Evolutionary conservation across 92 coral and sea anemone species (phyloP).

Genomic region (Epizoanthus rinbou): DNA sequence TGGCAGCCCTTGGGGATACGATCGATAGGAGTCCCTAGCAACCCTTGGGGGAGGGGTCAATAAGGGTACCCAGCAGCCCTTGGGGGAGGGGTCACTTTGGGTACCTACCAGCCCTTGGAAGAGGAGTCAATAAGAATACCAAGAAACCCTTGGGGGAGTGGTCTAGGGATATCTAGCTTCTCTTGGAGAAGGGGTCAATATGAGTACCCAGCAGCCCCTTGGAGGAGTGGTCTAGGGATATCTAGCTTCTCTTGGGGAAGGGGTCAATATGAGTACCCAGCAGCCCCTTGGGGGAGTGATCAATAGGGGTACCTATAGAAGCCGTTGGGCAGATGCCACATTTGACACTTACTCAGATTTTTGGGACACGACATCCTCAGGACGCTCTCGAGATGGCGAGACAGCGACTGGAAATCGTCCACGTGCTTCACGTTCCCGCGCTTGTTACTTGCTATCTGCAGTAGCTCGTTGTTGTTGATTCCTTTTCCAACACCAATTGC

Average conservation of each 20-base stretch:
- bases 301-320: too few species aligned
- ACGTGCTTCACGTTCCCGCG: constrained; percentile 27
- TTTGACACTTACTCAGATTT: background rate
- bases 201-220: background rate
- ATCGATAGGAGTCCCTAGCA: too few species aligned
- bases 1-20: too few species aligned
- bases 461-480: background rate
- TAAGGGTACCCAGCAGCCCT: too few species aligned
- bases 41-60: too few species aligned
- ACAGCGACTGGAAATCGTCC: constrained; percentile 14
- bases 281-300: too few species aligned
- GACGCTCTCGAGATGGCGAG: constrained; percentile 20
- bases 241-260: too few species aligned
- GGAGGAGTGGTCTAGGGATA: too few species aligned
- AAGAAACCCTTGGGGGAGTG: background rate
- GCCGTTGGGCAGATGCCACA: background rate
- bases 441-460: constrained; percentile 13
- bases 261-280: too few species aligned
- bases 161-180: too few species aligned
- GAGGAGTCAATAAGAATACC: background rate
- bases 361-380: constrained; percentile 32
- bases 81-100: too few species aligned
- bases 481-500: constrained; percentile 27
- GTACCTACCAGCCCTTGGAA: background rate
- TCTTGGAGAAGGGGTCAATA: too few species aligned